phyloP scores from a whole-genome alignment of 2,113 vertebrate genomes.

The Menura novaehollandiae region DNA sequence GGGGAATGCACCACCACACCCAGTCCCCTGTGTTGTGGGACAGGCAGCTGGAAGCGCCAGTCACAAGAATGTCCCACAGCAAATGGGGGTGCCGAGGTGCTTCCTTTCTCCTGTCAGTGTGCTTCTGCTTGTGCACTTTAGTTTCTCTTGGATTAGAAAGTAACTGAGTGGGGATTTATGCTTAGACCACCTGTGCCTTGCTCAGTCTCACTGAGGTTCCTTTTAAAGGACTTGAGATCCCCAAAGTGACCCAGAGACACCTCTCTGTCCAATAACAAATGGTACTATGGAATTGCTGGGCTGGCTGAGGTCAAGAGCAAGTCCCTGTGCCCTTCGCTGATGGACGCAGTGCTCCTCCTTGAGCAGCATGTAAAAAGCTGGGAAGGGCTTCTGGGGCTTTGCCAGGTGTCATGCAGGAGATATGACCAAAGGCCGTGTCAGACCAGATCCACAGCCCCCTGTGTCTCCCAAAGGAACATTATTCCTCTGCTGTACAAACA shows the following conservation, averaged over 20 bases:
- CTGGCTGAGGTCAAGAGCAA: neutral
- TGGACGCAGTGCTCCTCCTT: accelerated
- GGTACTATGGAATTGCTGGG: neutral
- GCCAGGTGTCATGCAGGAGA: neutral
- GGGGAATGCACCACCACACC: neutral
- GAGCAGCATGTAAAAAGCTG: neutral
- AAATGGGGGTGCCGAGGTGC: neutral
- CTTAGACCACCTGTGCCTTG: neutral
- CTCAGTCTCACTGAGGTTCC: neutral
- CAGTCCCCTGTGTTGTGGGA: neutral
- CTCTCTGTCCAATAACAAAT: neutral
- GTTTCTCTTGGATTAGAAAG: neutral
- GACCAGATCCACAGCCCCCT: neutral
- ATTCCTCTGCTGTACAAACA: neutral
- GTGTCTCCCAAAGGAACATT: neutral
- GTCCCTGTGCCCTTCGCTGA: neutral
- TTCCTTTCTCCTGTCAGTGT: neutral
- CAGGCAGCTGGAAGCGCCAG: neutral
- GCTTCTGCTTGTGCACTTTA: neutral
- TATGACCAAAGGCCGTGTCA: neutral
- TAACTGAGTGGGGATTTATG: neutral
- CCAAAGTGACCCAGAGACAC: neutral
- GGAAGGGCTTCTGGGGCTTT: neutral
- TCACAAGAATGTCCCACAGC: neutral
- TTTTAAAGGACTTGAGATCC: neutral